Percentiles rank a stretch among this genome's conserved stretches.
Evolutionary conservation across 35 echinoderm and acorn worm species (phyloP).

Genomic region (Heliocidaris erythrogramma): DNA sequence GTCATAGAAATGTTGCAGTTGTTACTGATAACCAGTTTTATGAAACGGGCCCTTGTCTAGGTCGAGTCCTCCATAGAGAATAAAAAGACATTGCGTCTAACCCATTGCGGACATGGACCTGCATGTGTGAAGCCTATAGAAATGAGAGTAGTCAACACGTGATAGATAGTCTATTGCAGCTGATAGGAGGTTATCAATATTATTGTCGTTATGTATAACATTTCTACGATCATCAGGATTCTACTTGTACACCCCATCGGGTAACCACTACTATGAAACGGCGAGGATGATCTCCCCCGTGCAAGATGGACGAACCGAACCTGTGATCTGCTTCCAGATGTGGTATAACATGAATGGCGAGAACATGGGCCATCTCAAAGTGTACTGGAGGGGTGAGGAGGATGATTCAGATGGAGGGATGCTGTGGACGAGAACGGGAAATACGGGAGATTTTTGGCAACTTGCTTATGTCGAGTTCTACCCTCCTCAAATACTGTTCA

Average conservation of each 20-base stretch:
- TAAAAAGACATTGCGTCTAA: too few relatives aligned
- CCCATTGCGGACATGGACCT: too few relatives aligned
- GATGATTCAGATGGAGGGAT: not conserved
- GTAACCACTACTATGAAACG: not conserved
- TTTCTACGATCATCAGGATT: not conserved
- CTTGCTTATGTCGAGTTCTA: not conserved
- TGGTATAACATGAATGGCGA: slow-evolving; percentile 86
- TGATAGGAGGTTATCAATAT: too few relatives aligned
- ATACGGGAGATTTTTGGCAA: not conserved
- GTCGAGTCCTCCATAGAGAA: too few relatives aligned
- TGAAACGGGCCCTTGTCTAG: too few relatives aligned
- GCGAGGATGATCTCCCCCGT: slow-evolving; percentile 56
- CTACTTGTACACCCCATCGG: not conserved
- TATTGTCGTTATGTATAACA: too few relatives aligned
- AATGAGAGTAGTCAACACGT: too few relatives aligned
- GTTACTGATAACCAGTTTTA: too few relatives aligned
- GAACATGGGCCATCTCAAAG: slow-evolving; percentile 71
- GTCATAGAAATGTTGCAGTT: too few relatives aligned
- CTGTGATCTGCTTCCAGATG: slow-evolving; percentile 69
- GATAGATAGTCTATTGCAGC: too few relatives aligned
- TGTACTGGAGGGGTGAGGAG: slow-evolving; percentile 46
- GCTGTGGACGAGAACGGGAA: not conserved
- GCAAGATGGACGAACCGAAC: slow-evolving; percentile 64
- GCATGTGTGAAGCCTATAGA: too few relatives aligned
- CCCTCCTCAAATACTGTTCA: not conserved